A percentile compares a stretch with the other conserved stretches of the same genome.
These are phyloP conservation scores for Siderastrea siderea DNA, from an alignment of 92 coral and sea anemone genomes.

Conservation along the genomic window DNA sequence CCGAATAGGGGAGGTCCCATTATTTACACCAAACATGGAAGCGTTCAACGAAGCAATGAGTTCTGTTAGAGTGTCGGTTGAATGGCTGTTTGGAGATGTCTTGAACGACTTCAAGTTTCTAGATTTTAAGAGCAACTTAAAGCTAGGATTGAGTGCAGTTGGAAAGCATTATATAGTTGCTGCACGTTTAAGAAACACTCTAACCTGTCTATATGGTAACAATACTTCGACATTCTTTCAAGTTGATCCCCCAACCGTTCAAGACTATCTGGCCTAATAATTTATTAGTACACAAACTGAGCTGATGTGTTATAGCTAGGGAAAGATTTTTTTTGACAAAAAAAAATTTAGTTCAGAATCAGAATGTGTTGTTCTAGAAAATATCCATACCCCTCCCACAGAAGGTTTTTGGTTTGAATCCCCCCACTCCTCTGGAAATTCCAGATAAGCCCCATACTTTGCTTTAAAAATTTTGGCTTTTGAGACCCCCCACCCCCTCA, in stretches of 20 bases:
- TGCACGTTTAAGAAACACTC: constrained; percentile 10
- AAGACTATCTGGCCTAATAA: constrained; percentile 21
- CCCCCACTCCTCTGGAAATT: too few species aligned
- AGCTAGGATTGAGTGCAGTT: constrained; percentile 16
- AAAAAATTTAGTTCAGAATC: background rate
- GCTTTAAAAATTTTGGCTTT: too few species aligned
- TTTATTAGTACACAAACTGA: constrained; percentile 6
- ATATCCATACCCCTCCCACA: too few species aligned
- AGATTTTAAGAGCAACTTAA: background rate
- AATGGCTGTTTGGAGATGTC: constrained; percentile 26
- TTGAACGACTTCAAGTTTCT: background rate
- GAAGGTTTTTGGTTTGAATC: too few species aligned
- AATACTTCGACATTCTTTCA: constrained; percentile 5
- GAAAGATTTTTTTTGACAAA: background rate
- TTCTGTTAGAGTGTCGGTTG: constrained; percentile 22
- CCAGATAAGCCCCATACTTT: too few species aligned
- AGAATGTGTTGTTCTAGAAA: background rate
- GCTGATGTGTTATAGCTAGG: background rate
- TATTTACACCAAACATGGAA: constrained; percentile 18
- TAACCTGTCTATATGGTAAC: constrained; percentile 30
- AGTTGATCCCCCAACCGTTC: constrained; percentile 28
- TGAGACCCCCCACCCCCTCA: too few species aligned
- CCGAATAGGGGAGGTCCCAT: constrained; percentile 25
- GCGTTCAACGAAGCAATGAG: constrained; percentile 18
- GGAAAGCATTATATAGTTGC: constrained; percentile 15